Evolutionary conservation across 53 echinoderm and acorn worm genomes (phyloP).

Genomic region (Astropecten irregularis): DNA sequence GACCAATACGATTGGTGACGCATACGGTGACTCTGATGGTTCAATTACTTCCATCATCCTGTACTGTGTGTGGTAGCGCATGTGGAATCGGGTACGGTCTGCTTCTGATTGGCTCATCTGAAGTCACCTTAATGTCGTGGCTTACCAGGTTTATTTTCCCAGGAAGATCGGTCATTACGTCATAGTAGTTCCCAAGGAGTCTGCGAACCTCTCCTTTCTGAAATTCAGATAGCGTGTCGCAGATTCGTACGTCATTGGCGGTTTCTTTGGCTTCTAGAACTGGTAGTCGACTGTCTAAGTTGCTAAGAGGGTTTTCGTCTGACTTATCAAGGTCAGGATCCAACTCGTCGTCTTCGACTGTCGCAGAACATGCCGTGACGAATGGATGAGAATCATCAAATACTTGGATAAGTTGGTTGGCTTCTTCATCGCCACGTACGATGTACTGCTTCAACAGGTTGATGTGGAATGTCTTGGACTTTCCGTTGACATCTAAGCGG

Average conservation of each 20-base stretch:
- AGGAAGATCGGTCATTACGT: slow-evolving; percentile 4
- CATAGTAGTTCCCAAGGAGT: background rate
- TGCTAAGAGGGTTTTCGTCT: too few species aligned
- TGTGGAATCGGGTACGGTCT: slow-evolving; percentile 29
- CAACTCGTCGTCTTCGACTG: too few species aligned
- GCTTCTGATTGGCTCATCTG: background rate
- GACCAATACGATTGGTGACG: slow-evolving; percentile 29
- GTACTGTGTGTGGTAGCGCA: background rate
- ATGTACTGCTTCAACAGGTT: slow-evolving; percentile 50
- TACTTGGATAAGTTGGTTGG: background rate
- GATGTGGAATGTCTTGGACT: slow-evolving; percentile 41
- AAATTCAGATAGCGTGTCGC: too few species aligned
- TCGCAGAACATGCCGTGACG: too few species aligned
- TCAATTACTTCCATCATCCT: slow-evolving; percentile 21
- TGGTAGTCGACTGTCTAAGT: too few species aligned
- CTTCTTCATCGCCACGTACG: background rate
- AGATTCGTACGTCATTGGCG: too few species aligned
- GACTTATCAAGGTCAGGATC: too few species aligned
- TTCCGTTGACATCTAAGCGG: slow-evolving; percentile 12
- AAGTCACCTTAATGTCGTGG: background rate
- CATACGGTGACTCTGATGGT: slow-evolving; percentile 27
- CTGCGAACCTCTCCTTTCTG: too few species aligned
- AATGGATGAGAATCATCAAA: too few species aligned
- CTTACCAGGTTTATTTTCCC: background rate
- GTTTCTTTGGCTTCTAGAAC: too few species aligned